phyloP scores from a whole-genome alignment of 2,888 invertebrate species.

The Metallyticus violacea region DNA sequence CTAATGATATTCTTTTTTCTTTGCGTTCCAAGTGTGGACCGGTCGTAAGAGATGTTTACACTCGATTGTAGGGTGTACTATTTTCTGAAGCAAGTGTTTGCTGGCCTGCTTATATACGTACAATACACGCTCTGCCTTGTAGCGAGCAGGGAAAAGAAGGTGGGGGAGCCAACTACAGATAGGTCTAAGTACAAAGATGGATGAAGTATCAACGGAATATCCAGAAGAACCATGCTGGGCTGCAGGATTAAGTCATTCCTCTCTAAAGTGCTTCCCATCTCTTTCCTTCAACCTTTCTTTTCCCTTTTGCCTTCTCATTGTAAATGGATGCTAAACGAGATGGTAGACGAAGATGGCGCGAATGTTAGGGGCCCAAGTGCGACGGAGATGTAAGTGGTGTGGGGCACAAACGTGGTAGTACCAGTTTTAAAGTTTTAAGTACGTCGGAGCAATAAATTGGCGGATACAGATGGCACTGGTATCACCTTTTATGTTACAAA shows the following conservation, averaged over 20 bases:
- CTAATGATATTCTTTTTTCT: background rate
- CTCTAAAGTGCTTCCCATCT: background rate
- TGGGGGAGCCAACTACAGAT: background rate
- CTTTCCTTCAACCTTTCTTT: background rate
- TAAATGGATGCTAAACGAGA: conserved; percentile 9
- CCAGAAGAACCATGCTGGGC: conserved; percentile 14
- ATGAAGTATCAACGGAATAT: conserved; percentile 9
- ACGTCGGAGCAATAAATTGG: conserved; percentile 13
- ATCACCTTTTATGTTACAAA: conserved; percentile 19
- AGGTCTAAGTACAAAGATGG: conserved; percentile 2
- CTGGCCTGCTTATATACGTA: background rate
- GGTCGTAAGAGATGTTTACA: background rate
- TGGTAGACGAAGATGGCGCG: background rate
- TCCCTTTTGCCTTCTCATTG: background rate
- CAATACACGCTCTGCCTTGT: background rate
- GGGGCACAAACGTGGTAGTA: background rate
- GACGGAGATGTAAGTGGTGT: background rate
- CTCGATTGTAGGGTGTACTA: background rate
- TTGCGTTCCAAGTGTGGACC: background rate
- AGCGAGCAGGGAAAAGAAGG: no score
- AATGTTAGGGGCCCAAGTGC: background rate
- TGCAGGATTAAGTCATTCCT: conserved; percentile 17
- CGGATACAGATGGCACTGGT: conserved; percentile 17
- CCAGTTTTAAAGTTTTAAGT: conserved; percentile 10
- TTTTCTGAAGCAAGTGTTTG: background rate